These are phyloP conservation scores for Tragelaphus buxtoni DNA, from an alignment of 2,113 vertebrate genomes.

Conservation along the genomic window DNA sequence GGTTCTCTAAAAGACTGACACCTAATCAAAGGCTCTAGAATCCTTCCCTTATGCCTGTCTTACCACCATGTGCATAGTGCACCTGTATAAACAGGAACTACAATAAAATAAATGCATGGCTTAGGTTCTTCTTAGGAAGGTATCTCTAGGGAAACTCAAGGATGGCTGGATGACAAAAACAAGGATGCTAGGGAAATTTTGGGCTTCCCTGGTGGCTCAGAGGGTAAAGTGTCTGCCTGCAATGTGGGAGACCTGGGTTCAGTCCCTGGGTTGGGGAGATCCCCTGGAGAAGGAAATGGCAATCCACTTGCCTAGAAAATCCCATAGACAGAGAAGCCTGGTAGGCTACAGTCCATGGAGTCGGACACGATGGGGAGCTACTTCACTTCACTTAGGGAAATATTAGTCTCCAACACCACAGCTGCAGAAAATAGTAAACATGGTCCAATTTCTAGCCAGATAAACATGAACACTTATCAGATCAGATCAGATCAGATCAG, in stretches of 20 bases:
- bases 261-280: background rate
- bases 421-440: background rate
- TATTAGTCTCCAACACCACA: background rate
- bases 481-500: background rate
- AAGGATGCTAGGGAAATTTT: background rate
- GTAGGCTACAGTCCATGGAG: background rate
- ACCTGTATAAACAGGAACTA: background rate
- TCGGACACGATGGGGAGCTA: accelerated
- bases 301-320: background rate
- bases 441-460: background rate
- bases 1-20: background rate
- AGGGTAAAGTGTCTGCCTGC: background rate
- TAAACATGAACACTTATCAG: background rate
- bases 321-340: background rate
- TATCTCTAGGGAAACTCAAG: background rate
- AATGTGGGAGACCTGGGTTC: background rate
- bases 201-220: background rate
- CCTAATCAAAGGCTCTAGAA: background rate
- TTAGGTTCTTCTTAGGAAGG: background rate
- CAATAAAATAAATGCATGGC: background rate
- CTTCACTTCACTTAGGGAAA: background rate
- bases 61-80: background rate
- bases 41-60: background rate
- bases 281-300: background rate
- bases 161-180: background rate